Evolutionary conservation across 1,140 invertebrate genomes (phyloP).

Genomic region (Megalopta genalis): DNA sequence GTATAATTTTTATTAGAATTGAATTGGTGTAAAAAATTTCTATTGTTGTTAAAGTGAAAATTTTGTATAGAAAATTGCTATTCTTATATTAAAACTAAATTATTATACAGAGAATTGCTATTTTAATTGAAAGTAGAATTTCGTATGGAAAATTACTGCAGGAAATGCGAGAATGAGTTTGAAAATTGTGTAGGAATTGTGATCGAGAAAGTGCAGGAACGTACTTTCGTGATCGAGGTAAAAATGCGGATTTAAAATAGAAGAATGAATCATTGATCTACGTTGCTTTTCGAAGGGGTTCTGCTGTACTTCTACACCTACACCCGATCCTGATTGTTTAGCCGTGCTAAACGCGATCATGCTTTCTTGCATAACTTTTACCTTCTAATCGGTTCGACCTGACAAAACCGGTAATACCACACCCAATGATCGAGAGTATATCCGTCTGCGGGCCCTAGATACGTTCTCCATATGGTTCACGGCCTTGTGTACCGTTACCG

Average conservation of each 20-base stretch:
- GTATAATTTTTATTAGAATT: no score
- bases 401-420: constrained; percentile 70
- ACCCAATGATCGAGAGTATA: constrained; percentile 57
- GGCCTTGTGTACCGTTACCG: constrained; percentile 55
- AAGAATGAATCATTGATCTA: constrained; percentile 35
- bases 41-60: no score
- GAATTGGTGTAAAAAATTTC: no score
- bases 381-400: constrained; percentile 67
- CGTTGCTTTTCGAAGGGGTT: neutral
- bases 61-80: no score
- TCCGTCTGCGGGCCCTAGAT: constrained; percentile 22
- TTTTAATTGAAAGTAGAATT: no score
- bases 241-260: neutral
- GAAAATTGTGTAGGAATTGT: no score
- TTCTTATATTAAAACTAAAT: no score
- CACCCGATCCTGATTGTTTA: constrained; percentile 37
- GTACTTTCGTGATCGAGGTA: neutral
- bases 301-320: constrained; percentile 34
- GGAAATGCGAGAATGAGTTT: no score
- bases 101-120: no score
- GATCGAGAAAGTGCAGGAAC: no score
- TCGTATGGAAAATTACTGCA: no score
- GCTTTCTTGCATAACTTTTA: constrained; percentile 59
- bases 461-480: constrained; percentile 35
- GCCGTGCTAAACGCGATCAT: constrained; percentile 52